Evolutionary conservation across 2,113 vertebrate species (phyloP).

Genomic region (Cyphomyrus discorhynchus): DNA sequence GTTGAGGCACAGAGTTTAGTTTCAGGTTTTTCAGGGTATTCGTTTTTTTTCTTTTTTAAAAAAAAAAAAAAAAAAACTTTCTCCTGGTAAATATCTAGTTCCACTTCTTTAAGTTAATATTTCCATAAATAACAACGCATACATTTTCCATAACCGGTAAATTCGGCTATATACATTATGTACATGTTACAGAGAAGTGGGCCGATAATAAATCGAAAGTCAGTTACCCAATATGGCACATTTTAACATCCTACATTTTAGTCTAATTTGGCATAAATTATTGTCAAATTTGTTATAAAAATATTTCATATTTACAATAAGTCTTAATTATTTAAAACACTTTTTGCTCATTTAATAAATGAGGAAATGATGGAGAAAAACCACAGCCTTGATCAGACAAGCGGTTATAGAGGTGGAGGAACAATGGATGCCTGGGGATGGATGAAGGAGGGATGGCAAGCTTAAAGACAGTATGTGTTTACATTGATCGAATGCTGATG

Average conservation of each 20-base stretch:
- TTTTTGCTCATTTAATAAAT: slow-evolving; percentile 62
- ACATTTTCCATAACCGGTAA: slow-evolving; percentile 75
- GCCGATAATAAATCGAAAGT: slow-evolving; percentile 77
- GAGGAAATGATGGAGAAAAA: slow-evolving; percentile 45
- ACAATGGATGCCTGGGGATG: neutral
- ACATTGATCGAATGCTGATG: slow-evolving; percentile 80
- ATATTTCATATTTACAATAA: slow-evolving; percentile 96
- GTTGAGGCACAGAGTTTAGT: slow-evolving; percentile 96
- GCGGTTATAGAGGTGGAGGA: slow-evolving; percentile 22
- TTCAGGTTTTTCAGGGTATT: slow-evolving; percentile 86
- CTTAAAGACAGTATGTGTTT: slow-evolving; percentile 44
- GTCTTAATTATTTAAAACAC: slow-evolving; percentile 52
- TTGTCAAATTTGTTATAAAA: slow-evolving; percentile 87
- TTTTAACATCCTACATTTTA: slow-evolving; percentile 71
- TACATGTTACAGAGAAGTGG: slow-evolving; percentile 70
- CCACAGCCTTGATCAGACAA: neutral
- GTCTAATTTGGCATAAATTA: slow-evolving; percentile 76
- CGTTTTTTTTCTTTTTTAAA: slow-evolving; percentile 53
- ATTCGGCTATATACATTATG: slow-evolving; percentile 82
- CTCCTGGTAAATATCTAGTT: slow-evolving; percentile 81
- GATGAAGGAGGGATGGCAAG: slow-evolving; percentile 27
- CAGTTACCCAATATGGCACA: slow-evolving; percentile 80
- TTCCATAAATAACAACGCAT: slow-evolving; percentile 95
- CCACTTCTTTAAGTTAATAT: slow-evolving; percentile 84
- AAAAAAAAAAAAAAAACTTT: slow-evolving; percentile 73